Evolutionary conservation across 1,140 invertebrate species (phyloP).

Genomic region (Drosophila nebulosa): DNA sequence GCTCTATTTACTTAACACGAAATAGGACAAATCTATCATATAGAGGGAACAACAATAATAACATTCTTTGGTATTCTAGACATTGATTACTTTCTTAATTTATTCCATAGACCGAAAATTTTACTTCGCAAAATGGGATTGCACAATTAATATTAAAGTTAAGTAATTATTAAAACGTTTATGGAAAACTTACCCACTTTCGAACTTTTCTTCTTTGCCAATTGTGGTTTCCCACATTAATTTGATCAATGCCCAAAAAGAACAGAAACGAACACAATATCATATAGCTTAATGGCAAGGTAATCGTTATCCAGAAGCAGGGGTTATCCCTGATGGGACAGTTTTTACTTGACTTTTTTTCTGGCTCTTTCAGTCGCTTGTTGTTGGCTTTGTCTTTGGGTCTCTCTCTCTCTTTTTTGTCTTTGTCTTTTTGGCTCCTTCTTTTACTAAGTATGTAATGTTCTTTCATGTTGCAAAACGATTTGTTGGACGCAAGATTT

Average conservation of each 20-base stretch:
- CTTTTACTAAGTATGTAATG: constrained; percentile 57
- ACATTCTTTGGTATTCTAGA: too few species aligned
- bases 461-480: constrained; percentile 77
- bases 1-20: too few species aligned
- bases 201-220: neutral
- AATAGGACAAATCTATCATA: too few species aligned
- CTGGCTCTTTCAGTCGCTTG: constrained; percentile 31
- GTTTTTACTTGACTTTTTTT: constrained; percentile 20
- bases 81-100: too few species aligned
- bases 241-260: too few species aligned
- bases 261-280: neutral
- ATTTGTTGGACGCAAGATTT: constrained; percentile 79
- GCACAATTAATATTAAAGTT: too few species aligned
- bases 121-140: too few species aligned
- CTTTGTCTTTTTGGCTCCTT: constrained; percentile 20
- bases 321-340: constrained; percentile 28
- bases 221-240: neutral
- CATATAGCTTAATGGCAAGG: neutral
- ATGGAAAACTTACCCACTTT: too few species aligned
- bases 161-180: too few species aligned
- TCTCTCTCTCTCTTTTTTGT: constrained; percentile 18
- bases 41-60: too few species aligned
- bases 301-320: neutral
- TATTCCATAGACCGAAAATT: too few species aligned
- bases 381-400: constrained; percentile 13